A percentile compares a stretch with the other conserved stretches of the same genome.
phyloP scores from a whole-genome alignment of 2,888 invertebrate species.

The Catocala fraxini region DNA sequence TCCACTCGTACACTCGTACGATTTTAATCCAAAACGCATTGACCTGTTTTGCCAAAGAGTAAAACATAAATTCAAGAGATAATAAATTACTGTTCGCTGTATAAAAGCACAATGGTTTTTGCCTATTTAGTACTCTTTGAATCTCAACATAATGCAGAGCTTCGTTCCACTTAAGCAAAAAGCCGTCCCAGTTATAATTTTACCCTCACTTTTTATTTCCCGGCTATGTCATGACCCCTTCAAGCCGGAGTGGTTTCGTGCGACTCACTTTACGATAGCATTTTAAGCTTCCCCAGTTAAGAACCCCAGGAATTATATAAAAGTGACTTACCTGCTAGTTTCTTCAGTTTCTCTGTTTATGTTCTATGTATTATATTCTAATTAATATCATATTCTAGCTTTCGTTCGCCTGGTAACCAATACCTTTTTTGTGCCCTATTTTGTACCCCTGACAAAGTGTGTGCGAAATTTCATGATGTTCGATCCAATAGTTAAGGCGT shows the following conservation, averaged over 20 bases:
- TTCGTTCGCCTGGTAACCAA: too few species aligned
- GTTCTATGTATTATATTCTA: background rate
- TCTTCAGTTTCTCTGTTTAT: background rate
- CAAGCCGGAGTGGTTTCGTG: slow-evolving; percentile 34
- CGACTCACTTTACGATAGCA: slow-evolving; percentile 47
- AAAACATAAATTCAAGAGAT: slow-evolving; percentile 22
- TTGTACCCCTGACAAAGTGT: too few species aligned
- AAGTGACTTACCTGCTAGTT: slow-evolving; percentile 6
- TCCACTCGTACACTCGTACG: background rate
- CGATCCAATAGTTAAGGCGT: too few species aligned
- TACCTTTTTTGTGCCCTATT: too few species aligned
- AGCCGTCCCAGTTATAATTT: slow-evolving; percentile 54
- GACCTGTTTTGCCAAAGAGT: slow-evolving; percentile 7
- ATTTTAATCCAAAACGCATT: slow-evolving; percentile 16
- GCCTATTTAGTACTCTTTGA: slow-evolving; percentile 39
- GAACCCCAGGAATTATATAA: slow-evolving; percentile 35
- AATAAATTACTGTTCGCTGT: slow-evolving; percentile 47
- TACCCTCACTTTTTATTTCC: slow-evolving; percentile 49
- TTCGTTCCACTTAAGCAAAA: slow-evolving; percentile 51
- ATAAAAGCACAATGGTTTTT: slow-evolving; percentile 52
- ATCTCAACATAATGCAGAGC: slow-evolving; percentile 46
- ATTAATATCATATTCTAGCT: too few species aligned
- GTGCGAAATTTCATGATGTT: too few species aligned
- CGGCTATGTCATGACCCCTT: slow-evolving; percentile 47
- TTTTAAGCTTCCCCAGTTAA: slow-evolving; percentile 39